A percentile compares a stretch with the other conserved stretches of the same genome.
These are phyloP conservation scores for Drepana falcataria DNA, from an alignment of 2,888 invertebrate species.

Conservation along the genomic window DNA sequence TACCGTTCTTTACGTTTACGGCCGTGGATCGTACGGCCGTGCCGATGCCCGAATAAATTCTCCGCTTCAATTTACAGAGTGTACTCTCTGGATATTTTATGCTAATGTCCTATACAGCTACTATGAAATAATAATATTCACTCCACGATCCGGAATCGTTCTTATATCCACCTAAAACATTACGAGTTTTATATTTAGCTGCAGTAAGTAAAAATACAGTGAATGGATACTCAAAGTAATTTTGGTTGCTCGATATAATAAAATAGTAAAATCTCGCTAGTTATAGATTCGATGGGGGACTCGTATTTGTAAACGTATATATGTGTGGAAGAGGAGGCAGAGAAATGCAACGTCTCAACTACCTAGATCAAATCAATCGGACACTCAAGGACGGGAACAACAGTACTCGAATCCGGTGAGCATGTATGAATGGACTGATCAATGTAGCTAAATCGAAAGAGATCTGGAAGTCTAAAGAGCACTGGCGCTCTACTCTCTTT, in stretches of 20 bases:
- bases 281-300: not conserved
- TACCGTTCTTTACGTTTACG: slow-evolving; percentile 16
- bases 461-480: no score
- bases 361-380: no score
- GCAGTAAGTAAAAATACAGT: slow-evolving; percentile 27
- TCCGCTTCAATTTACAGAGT: slow-evolving; percentile 40
- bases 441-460: no score
- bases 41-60: slow-evolving; percentile 34
- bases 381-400: no score
- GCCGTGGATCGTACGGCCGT: slow-evolving; percentile 15
- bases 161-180: slow-evolving; percentile 21
- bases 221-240: slow-evolving; percentile 25
- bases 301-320: not conserved
- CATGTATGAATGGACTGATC: no score
- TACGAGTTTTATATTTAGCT: slow-evolving; percentile 26
- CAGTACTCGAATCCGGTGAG: no score
- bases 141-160: slow-evolving; percentile 25
- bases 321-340: not conserved
- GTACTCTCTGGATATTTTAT: slow-evolving; percentile 46
- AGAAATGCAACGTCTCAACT: no score
- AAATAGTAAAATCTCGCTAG: slow-evolving; percentile 1
- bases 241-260: not conserved
- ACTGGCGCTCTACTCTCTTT: no score
- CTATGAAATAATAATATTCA: slow-evolving; percentile 57
- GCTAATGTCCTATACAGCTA: slow-evolving; percentile 47